Conservation (phyloP, 2,113 vertebrate species). For the Emydocephalus ijimae region DNA sequence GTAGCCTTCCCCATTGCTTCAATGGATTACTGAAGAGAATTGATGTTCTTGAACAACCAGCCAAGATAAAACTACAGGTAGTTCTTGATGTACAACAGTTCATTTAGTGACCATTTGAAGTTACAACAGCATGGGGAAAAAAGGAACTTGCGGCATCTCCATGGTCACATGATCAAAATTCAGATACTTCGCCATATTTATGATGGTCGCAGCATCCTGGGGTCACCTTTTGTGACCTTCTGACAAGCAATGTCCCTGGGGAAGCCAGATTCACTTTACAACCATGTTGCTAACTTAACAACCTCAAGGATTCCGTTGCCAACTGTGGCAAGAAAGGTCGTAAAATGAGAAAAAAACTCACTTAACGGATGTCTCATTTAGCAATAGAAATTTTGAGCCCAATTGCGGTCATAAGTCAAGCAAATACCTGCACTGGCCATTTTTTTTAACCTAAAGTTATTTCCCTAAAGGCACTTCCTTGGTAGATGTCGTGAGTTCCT, state of each 20-base stretch:
- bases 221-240: not conserved
- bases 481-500: not conserved
- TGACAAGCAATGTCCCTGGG: not conserved
- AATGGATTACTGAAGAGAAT: not conserved
- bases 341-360: not conserved
- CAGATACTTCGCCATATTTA: too few species aligned
- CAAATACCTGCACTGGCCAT: not conserved
- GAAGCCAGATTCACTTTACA: not conserved
- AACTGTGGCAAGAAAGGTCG: not conserved
- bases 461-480: too few species aligned
- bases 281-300: not conserved
- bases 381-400: not conserved
- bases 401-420: not conserved
- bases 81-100: too few species aligned
- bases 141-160: too few species aligned
- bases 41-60: not conserved
- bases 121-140: too few species aligned
- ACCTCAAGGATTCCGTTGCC: rapidly evolving
- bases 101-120: too few species aligned
- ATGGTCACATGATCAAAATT: too few species aligned
- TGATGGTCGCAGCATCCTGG: not conserved
- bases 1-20: not conserved
- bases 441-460: not conserved
- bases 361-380: not conserved
- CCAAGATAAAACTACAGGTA: not conserved